Evolutionary conservation across 2,888 invertebrate species (phyloP), one percentile per base, ranked within the genome.

Genomic region (Eulithis testata): DNA sequence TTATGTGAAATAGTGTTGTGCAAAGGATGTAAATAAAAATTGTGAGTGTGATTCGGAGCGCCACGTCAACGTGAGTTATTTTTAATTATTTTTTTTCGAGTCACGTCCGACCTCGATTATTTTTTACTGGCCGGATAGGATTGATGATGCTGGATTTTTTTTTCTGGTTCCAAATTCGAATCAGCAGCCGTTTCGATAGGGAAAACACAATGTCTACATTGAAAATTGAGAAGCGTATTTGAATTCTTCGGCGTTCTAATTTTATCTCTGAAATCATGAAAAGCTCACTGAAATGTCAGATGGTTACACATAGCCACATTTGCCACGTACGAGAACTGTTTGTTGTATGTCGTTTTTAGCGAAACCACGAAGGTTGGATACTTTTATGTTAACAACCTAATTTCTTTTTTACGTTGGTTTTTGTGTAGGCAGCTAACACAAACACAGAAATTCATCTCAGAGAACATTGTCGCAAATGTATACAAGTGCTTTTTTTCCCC

Each of bases 1-100:
- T 64, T 55, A 65, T 59, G 68, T 68, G 68, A 65, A 45, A 66
- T 49, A 61, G 68, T 68, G 68, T 11, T 66, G 66, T 66, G 65
- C 65, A 47, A 62, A 66, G 58, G 64, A 65, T 69, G 69, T 63
- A 64, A 67, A 68, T 63, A 53, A 58, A 66, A 57, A 57, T 65
- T 65, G 68, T 8, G 59, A 54, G 67, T 68, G 68, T 60, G 62
- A 61, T 68, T 68, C 69, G 71, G 73, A 71, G 61, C 70, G 55
- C 68, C 69, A 68, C 73, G 71, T 70, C 66, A 73, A 63, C 59
- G 74, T 74, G 66, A 74, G 74, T 71, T 72, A 65, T 67, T 69
- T 69, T 65, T n/a, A 31, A 12, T 63, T 62, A n/a, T 62, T 69
- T 62, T 69, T 65, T 60, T 62, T 58, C 40, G 56, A 53, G 40